Evolutionary conservation across 1,140 invertebrate species (phyloP).

Genomic region (Forficula auricularia): DNA sequence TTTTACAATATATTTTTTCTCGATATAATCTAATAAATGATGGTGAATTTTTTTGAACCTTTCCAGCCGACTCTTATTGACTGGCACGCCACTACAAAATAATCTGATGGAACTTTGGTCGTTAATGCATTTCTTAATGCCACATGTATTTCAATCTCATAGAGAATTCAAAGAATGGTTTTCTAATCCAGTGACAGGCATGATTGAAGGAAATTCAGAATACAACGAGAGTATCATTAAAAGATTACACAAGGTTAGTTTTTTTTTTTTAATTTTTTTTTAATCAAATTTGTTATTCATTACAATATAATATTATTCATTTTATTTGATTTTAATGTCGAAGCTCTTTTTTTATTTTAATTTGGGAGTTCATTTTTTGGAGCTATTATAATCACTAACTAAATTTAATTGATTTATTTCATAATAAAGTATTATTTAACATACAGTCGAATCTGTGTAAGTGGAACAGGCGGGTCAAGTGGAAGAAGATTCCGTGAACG

Average conservation of each 20-base stretch:
- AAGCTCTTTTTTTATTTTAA: slow-evolving; percentile 8
- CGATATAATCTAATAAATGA: no score
- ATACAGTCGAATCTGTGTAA: no score
- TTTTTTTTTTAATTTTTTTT: neutral
- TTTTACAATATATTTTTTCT: no score
- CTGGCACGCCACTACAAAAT: slow-evolving; percentile 97
- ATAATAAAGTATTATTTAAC: no score
- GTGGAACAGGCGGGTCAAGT: no score
- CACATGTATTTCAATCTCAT: slow-evolving; percentile 95
- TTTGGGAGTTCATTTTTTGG: slow-evolving; percentile 6
- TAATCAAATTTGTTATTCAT: no score
- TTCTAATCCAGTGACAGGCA: slow-evolving; percentile 91
- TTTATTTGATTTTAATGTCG: neutral
- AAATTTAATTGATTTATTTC: no score
- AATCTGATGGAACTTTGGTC: slow-evolving; percentile 99
- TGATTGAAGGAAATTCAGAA: slow-evolving; percentile 92
- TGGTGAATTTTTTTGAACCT: no score
- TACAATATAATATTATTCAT: no score
- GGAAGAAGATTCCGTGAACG: no score
- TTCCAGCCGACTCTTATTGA: slow-evolving; percentile 72
- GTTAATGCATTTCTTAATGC: slow-evolving; percentile 99
- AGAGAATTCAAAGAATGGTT: slow-evolving; percentile 98
- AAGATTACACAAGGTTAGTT: slow-evolving; percentile 78
- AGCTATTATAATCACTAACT: no score
- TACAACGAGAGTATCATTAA: slow-evolving; percentile 89